These are phyloP conservation scores for Apeltes quadracus DNA, from an alignment of 2,113 vertebrate genomes.

Conservation along the genomic window DNA sequence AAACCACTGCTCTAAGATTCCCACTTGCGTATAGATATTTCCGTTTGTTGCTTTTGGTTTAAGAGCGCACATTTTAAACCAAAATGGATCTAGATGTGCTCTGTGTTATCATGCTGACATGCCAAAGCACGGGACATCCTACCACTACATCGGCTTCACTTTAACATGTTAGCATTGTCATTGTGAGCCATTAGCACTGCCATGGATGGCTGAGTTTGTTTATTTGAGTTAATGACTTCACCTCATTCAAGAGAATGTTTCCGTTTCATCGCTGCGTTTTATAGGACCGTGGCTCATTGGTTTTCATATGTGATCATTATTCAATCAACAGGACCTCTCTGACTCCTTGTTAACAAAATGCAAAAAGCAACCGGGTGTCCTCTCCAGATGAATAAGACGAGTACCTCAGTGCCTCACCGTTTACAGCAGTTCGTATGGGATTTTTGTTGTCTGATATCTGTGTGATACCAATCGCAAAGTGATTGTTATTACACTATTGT, in stretches of 20 bases:
- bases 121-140: neutral
- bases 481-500: neutral
- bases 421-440: neutral
- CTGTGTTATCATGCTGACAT: neutral
- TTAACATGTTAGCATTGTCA: neutral
- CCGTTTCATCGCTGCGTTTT: neutral
- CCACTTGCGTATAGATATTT: neutral
- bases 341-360: neutral
- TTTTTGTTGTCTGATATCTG: conserved; percentile 17
- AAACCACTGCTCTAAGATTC: neutral
- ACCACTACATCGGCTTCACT: neutral
- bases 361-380: neutral
- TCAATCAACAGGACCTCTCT: conserved; percentile 4
- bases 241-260: conserved; percentile 3
- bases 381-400: neutral
- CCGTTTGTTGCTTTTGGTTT: too few relatives aligned
- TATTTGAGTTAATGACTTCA: neutral
- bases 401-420: neutral
- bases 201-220: neutral
- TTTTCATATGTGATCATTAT: neutral
- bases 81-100: too few relatives aligned
- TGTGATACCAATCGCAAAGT: too few relatives aligned
- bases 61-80: too few relatives aligned
- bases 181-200: neutral
- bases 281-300: conserved; percentile 1